Percentiles rank a stretch among this genome's conserved stretches.
phyloP scores from a whole-genome alignment of 1,140 invertebrate genomes.

The Tyrophagus putrescentiae region DNA sequence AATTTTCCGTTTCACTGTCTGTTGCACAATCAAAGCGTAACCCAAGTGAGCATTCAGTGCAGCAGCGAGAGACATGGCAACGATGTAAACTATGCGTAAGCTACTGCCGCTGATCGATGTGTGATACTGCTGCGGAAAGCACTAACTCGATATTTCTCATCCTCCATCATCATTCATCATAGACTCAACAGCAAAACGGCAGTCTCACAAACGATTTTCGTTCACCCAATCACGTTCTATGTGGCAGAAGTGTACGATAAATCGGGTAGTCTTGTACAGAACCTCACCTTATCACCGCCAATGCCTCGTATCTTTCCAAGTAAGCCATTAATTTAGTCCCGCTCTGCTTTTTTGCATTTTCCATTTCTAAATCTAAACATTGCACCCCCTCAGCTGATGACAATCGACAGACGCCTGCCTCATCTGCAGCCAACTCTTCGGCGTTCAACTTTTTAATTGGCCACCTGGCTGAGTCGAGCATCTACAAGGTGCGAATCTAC shows the following conservation, averaged over 20 bases:
- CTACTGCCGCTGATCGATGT: not conserved
- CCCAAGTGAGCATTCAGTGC: conserved; percentile 16
- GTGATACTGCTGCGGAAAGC: not conserved
- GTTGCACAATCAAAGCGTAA: conserved; percentile 21
- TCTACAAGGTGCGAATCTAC: conserved; percentile 18
- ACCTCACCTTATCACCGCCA: conserved; percentile 2
- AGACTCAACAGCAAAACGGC: not conserved
- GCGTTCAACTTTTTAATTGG: conserved; percentile 17
- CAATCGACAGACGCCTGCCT: not conserved
- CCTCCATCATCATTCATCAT: not conserved
- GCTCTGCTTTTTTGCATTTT: not conserved
- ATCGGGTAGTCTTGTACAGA: conserved; percentile 1
- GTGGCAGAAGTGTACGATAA: conserved; percentile 21
- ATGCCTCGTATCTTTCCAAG: not conserved
- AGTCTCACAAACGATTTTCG: conserved; percentile 7
- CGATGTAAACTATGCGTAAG: not conserved
- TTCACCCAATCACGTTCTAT: conserved; percentile 18
- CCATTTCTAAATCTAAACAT: not conserved
- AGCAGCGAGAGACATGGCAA: not conserved
- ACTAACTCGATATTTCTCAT: not conserved
- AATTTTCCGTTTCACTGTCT: conserved; percentile 22
- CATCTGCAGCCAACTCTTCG: not conserved
- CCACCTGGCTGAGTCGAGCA: conserved; percentile 15
- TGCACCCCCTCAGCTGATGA: not conserved
- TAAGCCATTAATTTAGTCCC: not conserved